A percentile compares a stretch with the other conserved stretches of the same genome.
Conservation (phyloP, 2,113 vertebrate species). For the Gobiocypris rarus region DNA sequence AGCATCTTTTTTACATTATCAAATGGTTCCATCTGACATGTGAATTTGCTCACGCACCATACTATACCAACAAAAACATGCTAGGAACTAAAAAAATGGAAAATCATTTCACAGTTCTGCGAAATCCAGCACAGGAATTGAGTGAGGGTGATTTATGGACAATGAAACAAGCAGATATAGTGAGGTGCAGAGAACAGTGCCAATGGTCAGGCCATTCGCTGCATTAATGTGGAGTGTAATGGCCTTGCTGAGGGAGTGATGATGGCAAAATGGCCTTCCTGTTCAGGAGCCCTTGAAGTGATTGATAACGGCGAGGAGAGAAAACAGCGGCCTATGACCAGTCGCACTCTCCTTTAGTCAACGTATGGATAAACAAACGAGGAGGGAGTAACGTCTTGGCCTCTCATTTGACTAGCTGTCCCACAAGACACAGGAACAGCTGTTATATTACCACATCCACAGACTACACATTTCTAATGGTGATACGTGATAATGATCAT, state of each 20-base stretch:
- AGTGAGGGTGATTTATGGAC: conserved; percentile 56
- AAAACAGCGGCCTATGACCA: conserved; percentile 47
- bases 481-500: conserved; percentile 61
- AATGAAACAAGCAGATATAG: conserved; percentile 55
- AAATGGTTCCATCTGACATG: neutral
- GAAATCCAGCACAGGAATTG: neutral
- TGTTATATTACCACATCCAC: conserved; percentile 56
- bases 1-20: neutral
- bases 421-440: conserved; percentile 52
- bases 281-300: conserved; percentile 67
- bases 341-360: conserved; percentile 57
- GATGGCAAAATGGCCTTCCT: conserved; percentile 69
- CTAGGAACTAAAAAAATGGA: neutral
- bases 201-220: conserved; percentile 60
- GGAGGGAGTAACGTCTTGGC: conserved; percentile 40
- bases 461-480: conserved; percentile 41
- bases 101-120: conserved; percentile 19
- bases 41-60: neutral
- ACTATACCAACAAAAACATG: neutral
- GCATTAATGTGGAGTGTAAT: conserved; percentile 71
- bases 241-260: conserved; percentile 67
- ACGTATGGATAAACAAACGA: conserved; percentile 67
- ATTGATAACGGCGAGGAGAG: conserved; percentile 69
- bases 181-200: conserved; percentile 25
- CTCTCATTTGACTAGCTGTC: conserved; percentile 13